Evolutionary conservation across 2,113 vertebrate genomes (phyloP), one percentile per base, ranked within the genome.

Genomic region (Platichthys flesus): DNA sequence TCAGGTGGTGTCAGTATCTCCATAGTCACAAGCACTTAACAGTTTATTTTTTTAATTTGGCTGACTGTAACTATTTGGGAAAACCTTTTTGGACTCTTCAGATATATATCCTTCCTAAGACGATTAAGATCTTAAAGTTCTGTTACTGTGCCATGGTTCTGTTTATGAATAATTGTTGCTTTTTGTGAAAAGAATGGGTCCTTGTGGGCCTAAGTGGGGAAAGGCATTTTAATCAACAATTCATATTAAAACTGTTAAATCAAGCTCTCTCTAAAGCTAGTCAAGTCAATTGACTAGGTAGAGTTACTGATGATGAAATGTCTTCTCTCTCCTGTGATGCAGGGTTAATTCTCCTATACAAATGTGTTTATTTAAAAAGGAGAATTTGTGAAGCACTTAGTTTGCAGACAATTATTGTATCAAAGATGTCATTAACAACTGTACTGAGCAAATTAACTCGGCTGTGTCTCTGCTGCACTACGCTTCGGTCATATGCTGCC

Each of bases 131-230:
- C 66, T 65, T 21, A 59, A 59, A 9, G 7, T 79, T 74, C 40
- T 56, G 23, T 72, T 86, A 76, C 51, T 86, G 73, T 90, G 87
- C 87, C 85, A 90, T 82, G 71, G 37, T 68, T 78, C 80, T 74
- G 28, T 77, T 78, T 54, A 0, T 67, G 31, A 76, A 63, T 74
- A 10, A n/a, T 80, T 81, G 24, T 47, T 60, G 65, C 23, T 77
- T 28, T 42, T 64, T 82, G 76, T 78, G 58, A 89, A 87, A 54
- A 71, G 51, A 72, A 52, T 55, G 24, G 63, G n/a, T 35, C 69
- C 21, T 35, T 24, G 15, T 47, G 20, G 80, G 54, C 75, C 78
- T 35, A 60, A 42, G 37, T 56, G 28, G 47, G 59, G 59, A 79
- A 74, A 77, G 67, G 23, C 69, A 52, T 78, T 88, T 81, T 85